Evolutionary conservation across 2,888 invertebrate genomes (phyloP), one percentile per base, ranked within the genome.

Genomic region (Catocala nupta): DNA sequence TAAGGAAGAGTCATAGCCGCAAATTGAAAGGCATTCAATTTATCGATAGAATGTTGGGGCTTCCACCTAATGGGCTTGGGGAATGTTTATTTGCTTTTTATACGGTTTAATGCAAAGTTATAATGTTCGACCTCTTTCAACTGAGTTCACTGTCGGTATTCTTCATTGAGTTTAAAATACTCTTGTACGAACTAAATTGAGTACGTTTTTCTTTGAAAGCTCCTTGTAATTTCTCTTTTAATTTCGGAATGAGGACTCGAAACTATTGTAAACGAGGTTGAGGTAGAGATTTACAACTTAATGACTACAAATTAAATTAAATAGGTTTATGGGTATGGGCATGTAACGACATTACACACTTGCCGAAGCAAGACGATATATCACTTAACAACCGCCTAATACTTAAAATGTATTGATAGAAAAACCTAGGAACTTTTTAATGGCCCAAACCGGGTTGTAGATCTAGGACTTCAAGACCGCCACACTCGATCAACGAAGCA

Each of bases 11-110:
- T 62, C 83, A 82, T 77, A 72, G 81, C 75, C 72, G 82, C 75
- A 84, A 87, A 86, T 86, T 85, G 83, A 84, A 88, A 77, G 80
- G 80, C 84, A 85, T 84, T 82, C 79, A 86, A 85, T 87, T 85
- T 85, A 80, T 81, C 71, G 77, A 73, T 71, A 71, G 73, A 68
- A 64, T 64, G 63, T 64, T 63, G 68, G 63, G 67, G 60, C 59
- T 63, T 48, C 39, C 58, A 54, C 67, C 73, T 84, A 85, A 85
- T 86, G 82, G 82, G 74, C 65, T 71, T 36, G 39, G 5, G 77
- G 77, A 81, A 81, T 78, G 82, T 77, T 80, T 81, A 83, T 82
- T 80, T 75, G 73, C 71, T 75, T 81, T 81, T 81, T 75, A 79
- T 77, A 66, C 77, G 63, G 61, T 59, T 60, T 65, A 67, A 71